A percentile compares a stretch with the other conserved stretches of the same genome.
Evolutionary conservation across 2,888 invertebrate genomes (phyloP).

Genomic region (Andricus quercusramuli): DNA sequence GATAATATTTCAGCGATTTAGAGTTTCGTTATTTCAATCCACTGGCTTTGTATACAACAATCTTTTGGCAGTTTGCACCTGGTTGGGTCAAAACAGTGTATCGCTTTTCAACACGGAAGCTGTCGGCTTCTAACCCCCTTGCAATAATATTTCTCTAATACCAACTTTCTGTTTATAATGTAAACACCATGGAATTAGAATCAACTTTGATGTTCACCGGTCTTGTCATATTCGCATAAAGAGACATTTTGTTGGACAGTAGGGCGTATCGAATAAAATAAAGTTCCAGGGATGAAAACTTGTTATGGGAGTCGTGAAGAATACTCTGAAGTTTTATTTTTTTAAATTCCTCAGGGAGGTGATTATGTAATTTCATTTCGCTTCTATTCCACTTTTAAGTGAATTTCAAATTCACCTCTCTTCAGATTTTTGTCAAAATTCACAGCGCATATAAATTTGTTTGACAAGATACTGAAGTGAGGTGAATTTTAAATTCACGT

Average conservation of each 20-base stretch:
- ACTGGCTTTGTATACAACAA: neutral
- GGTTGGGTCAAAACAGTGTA: constrained; percentile 7
- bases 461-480: too few species aligned
- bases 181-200: constrained; percentile 57
- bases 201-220: constrained; percentile 35
- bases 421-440: too few species aligned
- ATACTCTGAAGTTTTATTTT: too few species aligned
- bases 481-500: too few species aligned
- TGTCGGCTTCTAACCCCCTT: constrained; percentile 55
- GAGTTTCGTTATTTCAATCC: neutral
- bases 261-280: too few species aligned
- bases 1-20: neutral
- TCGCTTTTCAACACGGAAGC: constrained; percentile 31
- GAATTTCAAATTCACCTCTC: too few species aligned
- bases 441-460: too few species aligned
- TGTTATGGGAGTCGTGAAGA: too few species aligned
- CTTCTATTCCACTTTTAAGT: too few species aligned
- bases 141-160: constrained; percentile 70
- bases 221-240: constrained; percentile 30
- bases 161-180: constrained; percentile 66
- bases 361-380: too few species aligned
- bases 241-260: neutral
- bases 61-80: constrained; percentile 35
- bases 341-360: too few species aligned
- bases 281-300: too few species aligned